Conservation (phyloP, 2,797 vertebrate genomes). For the Pogonophryne albipinna region DNA sequence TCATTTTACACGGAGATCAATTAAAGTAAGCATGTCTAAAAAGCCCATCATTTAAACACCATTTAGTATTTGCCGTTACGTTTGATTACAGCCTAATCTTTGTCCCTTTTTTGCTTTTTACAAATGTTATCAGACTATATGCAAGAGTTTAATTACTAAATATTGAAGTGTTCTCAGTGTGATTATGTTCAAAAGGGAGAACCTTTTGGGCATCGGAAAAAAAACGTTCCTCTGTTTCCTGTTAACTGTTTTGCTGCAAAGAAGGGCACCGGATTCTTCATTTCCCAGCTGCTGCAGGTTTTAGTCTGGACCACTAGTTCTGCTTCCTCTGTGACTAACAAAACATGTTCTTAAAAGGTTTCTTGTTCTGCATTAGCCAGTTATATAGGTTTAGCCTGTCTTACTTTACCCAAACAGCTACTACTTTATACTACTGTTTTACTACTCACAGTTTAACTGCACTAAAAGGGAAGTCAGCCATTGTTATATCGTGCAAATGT, state of each 20-base stretch:
- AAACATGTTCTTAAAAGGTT: neutral
- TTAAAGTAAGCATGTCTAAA: slow-evolving; percentile 12
- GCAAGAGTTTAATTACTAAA: neutral
- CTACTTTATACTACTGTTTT: neutral
- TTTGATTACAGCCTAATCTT: neutral
- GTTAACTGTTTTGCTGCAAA: neutral
- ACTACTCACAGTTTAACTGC: neutral
- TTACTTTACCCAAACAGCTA: neutral
- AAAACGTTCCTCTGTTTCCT: slow-evolving; percentile 7
- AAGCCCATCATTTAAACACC: neutral
- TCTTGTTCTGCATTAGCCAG: neutral
- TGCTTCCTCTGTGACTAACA: slow-evolving; percentile 20
- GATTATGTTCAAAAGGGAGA: neutral
- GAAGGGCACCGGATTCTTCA: neutral
- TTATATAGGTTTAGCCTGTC: neutral
- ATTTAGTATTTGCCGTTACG: too few relatives aligned
- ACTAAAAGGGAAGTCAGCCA: neutral
- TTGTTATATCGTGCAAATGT: slow-evolving; percentile 1
- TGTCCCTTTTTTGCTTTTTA: neutral
- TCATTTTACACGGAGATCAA: slow-evolving; percentile 4
- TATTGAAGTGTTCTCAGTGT: neutral
- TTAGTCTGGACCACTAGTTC: neutral
- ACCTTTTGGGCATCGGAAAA: neutral
- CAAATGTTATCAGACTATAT: too few relatives aligned
- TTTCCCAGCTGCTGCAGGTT: slow-evolving; percentile 10